These are phyloP conservation scores for Dryobota labecula DNA, from an alignment of 2,888 invertebrate genomes.

Conservation along the genomic window DNA sequence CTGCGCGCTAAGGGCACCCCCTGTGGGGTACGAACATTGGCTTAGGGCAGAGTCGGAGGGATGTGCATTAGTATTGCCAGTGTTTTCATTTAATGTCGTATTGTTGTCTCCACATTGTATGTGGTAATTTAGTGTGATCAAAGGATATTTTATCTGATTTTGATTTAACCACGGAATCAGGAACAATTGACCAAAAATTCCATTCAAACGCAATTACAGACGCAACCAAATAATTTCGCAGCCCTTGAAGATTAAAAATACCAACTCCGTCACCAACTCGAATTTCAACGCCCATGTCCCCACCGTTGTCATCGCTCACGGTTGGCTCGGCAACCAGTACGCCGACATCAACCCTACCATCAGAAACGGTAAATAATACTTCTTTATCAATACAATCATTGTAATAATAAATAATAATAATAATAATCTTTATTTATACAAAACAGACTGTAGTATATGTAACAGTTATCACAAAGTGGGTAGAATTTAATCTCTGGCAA, in stretches of 20 bases:
- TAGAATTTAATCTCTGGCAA: no score
- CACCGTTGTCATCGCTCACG: slow-evolving; percentile 76
- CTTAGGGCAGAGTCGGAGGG: no score
- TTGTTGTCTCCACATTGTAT: no score
- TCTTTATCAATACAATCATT: not conserved
- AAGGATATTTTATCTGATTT: not conserved
- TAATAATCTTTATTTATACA: no score
- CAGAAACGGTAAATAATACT: slow-evolving; percentile 68
- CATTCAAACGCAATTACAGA: slow-evolving; percentile 58
- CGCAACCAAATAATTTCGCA: slow-evolving; percentile 68
- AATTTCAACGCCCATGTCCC: slow-evolving; percentile 73
- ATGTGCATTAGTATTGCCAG: no score
- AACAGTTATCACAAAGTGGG: no score
- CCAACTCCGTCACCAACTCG: slow-evolving; percentile 71
- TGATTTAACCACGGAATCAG: not conserved
- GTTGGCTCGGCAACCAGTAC: slow-evolving; percentile 76
- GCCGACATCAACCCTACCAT: slow-evolving; percentile 73
- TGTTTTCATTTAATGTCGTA: no score
- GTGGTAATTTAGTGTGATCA: no score
- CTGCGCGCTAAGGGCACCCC: no score
- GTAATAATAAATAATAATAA: no score
- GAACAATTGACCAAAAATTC: not conserved
- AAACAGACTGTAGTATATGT: no score
- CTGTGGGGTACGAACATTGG: no score
- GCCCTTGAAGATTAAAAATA: slow-evolving; percentile 69